Conservation (phyloP, 2,113 vertebrate species). For the Halichoeres trimaculatus region DNA sequence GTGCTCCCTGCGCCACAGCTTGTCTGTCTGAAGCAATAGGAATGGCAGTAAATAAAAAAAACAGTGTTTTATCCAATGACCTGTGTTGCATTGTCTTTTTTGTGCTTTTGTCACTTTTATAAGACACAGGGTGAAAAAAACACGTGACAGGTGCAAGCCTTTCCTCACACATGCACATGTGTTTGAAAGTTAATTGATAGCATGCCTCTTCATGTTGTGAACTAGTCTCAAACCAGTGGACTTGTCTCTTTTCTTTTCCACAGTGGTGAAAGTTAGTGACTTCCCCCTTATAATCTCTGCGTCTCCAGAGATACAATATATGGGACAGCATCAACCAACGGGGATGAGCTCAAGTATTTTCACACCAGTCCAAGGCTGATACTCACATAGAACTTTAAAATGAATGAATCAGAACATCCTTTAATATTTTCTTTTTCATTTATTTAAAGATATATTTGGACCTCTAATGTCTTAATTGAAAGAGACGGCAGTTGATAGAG, state of each 20-base stretch:
- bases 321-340: neutral
- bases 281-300: neutral
- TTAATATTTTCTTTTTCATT: neutral
- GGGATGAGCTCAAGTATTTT: neutral
- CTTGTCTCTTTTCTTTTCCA: neutral
- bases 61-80: constrained; percentile 72
- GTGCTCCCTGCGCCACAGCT: constrained; percentile 81
- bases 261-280: neutral
- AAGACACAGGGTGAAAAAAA: neutral
- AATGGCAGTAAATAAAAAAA: constrained; percentile 80
- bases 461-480: too few relatives aligned
- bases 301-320: neutral
- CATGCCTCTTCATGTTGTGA: constrained; percentile 12
- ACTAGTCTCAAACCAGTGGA: neutral
- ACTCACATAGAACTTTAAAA: neutral
- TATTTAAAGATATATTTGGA: too few relatives aligned
- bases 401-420: neutral
- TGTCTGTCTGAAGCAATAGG: constrained; percentile 82
- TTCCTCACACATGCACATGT: neutral
- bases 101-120: constrained; percentile 28
- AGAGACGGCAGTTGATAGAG: too few relatives aligned
- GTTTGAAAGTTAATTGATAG: neutral
- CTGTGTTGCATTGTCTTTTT: constrained; percentile 47
- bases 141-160: neutral
- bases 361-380: neutral